Evolutionary conservation across 2,888 invertebrate species (phyloP), one percentile per base, ranked within the genome.

Genomic region (Dugesia japonica): DNA sequence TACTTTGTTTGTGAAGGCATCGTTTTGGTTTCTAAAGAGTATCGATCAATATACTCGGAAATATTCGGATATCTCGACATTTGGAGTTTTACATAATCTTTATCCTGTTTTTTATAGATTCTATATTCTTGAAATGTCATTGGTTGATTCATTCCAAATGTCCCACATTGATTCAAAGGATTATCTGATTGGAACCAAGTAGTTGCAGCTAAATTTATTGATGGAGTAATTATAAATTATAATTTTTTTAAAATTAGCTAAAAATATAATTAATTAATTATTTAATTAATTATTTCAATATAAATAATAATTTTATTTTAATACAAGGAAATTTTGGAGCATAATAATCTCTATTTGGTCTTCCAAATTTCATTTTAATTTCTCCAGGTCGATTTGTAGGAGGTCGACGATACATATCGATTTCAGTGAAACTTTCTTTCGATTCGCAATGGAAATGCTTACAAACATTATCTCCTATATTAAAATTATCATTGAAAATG

Each of bases 271-370:
- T n/a, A n/a, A n/a, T n/a, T n/a, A n/a, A n/a, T n/a, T n/a, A n/a
- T n/a, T n/a, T n/a, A n/a, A n/a, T n/a, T n/a, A n/a, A n/a, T n/a
- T n/a, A n/a, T n/a, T n/a, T n/a, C n/a, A n/a, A n/a, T n/a, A n/a
- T n/a, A n/a, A n/a, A n/a, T n/a, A n/a, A n/a, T n/a, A n/a, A n/a
- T n/a, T n/a, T n/a, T n/a, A n/a, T n/a, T n/a, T n/a, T n/a, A n/a
- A n/a, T n/a, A 83, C 84, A 81, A 77, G 83, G 83, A 79, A 82
- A 81, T 80, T 81, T 81, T 77, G 83, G 82, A 17, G 81, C 79
- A 79, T 83, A 84, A 78, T 84, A 84, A 17, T 84, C 84, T 28
- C 82, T 82, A 23, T 80, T 81, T 1, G 84, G 83, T 75, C 84
- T 79, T 17, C 84, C 84, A 79, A 81, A 81, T 77, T 83, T 82